Conservation (phyloP, 1,140 invertebrate genomes). For the Trichoplusia ni region DNA sequence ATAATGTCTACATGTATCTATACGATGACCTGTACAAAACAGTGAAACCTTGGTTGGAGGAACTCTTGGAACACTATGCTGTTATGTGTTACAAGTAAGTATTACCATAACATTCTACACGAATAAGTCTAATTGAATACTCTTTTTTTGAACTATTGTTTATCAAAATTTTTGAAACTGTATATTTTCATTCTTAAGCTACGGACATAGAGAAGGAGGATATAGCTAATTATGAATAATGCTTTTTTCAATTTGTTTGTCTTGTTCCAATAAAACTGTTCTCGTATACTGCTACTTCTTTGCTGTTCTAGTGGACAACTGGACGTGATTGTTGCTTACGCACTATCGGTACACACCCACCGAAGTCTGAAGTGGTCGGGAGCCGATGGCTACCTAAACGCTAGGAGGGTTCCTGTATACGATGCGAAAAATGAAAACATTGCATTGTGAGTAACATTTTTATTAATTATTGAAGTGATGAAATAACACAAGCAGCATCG, state of each 20-base stretch:
- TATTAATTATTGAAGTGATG: background rate
- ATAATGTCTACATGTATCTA: background rate
- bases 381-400: constrained; percentile 78
- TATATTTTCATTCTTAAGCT: too few relatives aligned
- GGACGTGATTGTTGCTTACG: constrained; percentile 89
- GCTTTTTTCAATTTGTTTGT: too few relatives aligned
- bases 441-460: background rate
- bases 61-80: constrained; percentile 83
- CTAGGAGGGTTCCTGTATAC: background rate
- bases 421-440: background rate
- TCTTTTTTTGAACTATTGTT: background rate
- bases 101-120: background rate
- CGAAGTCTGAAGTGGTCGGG: constrained; percentile 83
- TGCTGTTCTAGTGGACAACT: constrained; percentile 87
- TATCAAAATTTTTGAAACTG: background rate
- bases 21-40: constrained; percentile 83
- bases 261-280: background rate
- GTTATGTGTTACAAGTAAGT: constrained; percentile 65
- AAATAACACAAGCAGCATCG: too few relatives aligned
- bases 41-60: constrained; percentile 83
- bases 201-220: too few relatives aligned
- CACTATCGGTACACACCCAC: constrained; percentile 86
- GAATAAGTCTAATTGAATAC: background rate
- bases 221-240: too few relatives aligned
- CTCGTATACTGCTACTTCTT: background rate